Evolutionary conservation across 2,113 vertebrate genomes (phyloP).

Genomic region (Panthera tigris): DNA sequence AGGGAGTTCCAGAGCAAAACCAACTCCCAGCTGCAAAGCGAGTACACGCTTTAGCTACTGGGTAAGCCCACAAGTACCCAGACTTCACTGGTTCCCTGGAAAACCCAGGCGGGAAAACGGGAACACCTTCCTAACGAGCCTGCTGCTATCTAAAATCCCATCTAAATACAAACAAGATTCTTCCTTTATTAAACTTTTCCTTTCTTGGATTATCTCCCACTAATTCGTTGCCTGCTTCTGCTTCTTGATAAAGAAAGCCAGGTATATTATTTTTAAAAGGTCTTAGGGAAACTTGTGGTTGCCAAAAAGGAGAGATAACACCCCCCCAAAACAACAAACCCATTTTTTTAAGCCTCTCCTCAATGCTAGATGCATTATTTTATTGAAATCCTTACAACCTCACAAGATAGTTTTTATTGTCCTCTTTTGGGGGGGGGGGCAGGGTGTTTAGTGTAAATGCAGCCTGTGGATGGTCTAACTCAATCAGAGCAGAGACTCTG

Average conservation of each 20-base stretch:
- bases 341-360: not conserved
- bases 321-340: not conserved
- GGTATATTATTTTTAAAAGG: not conserved
- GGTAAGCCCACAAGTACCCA: not conserved
- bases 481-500: not conserved
- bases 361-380: not conserved
- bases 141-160: not conserved
- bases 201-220: not conserved
- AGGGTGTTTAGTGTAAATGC: not conserved
- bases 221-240: not conserved
- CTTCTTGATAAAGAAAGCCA: not conserved
- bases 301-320: not conserved
- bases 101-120: not conserved
- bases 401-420: not conserved
- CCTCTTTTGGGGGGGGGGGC: not conserved
- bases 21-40: not conserved
- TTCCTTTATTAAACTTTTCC: not conserved
- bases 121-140: not conserved
- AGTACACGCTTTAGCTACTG: not conserved
- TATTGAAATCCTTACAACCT: not conserved
- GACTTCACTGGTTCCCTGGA: not conserved
- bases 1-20: not conserved
- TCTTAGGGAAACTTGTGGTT: not conserved
- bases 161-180: not conserved
- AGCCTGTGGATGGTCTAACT: not conserved